Percentiles rank a stretch among this genome's conserved stretches.
Conservation (phyloP, 2,888 invertebrate species). For the Lacanobia wlatinum region DNA sequence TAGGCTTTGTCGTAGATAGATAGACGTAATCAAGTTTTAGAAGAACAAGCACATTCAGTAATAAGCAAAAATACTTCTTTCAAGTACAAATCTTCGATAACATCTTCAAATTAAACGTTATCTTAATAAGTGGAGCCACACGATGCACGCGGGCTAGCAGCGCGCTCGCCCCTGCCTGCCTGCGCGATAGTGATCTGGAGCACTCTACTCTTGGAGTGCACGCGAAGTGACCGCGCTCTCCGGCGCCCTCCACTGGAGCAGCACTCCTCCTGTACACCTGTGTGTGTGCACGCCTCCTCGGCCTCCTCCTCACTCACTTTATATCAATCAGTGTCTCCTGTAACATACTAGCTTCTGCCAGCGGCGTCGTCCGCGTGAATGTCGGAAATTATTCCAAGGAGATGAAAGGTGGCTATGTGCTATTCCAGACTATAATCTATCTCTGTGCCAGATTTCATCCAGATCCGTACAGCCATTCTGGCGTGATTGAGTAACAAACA, state of each 20-base stretch:
- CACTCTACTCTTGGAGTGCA: background rate
- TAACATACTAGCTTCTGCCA: background rate
- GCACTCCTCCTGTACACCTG: background rate
- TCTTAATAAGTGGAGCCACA: background rate
- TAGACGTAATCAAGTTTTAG: background rate
- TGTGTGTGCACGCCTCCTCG: background rate
- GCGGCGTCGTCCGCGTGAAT: background rate
- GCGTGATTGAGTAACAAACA: no score
- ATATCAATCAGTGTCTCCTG: background rate
- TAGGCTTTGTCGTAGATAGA: background rate
- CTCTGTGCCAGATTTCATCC: no score
- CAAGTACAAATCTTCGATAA: background rate
- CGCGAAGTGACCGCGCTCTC: slow-evolving; percentile 1
- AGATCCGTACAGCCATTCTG: no score
- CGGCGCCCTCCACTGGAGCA: background rate
- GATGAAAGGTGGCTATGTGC: no score
- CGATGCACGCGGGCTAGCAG: background rate
- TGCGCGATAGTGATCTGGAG: slow-evolving; percentile 22
- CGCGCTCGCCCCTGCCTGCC: slow-evolving; percentile 1
- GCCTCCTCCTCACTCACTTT: background rate
- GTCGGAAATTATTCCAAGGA: no score
- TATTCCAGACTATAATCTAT: no score
- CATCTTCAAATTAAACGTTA: background rate
- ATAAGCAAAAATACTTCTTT: background rate
- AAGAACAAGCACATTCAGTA: background rate